A percentile compares a stretch with the other conserved stretches of the same genome.
Evolutionary conservation across 2,113 vertebrate genomes (phyloP).

Genomic region (Bombycilla garrulus): DNA sequence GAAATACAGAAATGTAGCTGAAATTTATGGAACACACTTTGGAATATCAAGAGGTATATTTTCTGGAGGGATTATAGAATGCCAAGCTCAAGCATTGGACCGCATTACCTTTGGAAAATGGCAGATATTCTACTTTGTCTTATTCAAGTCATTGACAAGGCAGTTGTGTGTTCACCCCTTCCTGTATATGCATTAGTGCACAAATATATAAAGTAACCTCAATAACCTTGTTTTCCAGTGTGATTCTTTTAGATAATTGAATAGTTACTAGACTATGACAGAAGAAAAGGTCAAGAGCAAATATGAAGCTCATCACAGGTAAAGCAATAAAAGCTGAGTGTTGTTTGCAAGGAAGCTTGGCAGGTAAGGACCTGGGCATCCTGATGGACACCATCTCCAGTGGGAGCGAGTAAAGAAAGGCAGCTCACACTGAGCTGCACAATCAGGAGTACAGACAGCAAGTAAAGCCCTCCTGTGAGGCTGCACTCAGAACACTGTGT

Average conservation of each 20-base stretch:
- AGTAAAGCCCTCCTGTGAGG: neutral
- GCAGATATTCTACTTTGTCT: neutral
- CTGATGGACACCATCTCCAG: neutral
- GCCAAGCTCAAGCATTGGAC: neutral
- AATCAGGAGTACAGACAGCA: neutral
- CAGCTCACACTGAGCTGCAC: neutral
- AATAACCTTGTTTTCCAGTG: neutral
- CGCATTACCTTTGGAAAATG: neutral
- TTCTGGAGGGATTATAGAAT: neutral
- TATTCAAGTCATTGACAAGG: neutral
- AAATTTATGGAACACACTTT: neutral
- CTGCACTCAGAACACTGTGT: neutral
- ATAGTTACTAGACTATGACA: neutral
- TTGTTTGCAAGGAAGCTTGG: neutral
- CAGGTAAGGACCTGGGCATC: neutral
- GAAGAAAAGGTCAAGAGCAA: neutral
- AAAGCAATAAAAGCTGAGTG: neutral
- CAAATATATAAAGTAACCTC: neutral
- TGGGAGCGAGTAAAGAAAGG: neutral
- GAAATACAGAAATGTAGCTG: neutral
- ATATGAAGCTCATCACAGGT: neutral
- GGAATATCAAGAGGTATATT: neutral
- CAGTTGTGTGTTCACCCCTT: neutral
- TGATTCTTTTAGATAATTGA: neutral
- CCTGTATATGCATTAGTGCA: neutral